Evolutionary conservation across 1,140 invertebrate genomes (phyloP), one percentile per base, ranked within the genome.

Genomic region (Brachionus asplanchnoidis): DNA sequence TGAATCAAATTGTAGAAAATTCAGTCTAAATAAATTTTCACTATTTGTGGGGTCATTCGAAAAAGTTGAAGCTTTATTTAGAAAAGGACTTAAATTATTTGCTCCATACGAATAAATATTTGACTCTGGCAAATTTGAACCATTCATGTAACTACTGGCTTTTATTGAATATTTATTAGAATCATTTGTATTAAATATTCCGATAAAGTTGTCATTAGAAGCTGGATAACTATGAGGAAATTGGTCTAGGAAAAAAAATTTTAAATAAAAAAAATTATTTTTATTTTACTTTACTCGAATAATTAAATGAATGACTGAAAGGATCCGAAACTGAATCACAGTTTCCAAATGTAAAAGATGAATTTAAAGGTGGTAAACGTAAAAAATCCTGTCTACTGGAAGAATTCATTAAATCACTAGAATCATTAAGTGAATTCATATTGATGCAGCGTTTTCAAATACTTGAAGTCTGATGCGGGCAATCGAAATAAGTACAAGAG

Each of bases 401-500:
- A 73, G 36, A 6, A 42, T 40, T 73, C 17, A 20, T 73, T 42
- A 73, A 44, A 20, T 73, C 36, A 17, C 23, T 73, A 40, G 28
- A 40, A 20, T 44, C 36, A 17, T 17, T 42, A 40, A 42, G 17
- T 20, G 68, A 17, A 73, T 73, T 73, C 68, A 73, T 73, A 17
- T 73, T 42, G 68, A 73, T 40, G 17, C 4, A 12, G 17, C 32
- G n/a, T 42, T 73, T 32, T 60, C 14, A 73, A 68, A 42, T 73
- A 73, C 68, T 73, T 73, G 36, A 73, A 20, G 14, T 73, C 32
- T 73, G 12, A 73, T 73, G 32, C 32, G 40, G 40, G 36, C 32
- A 73, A 73, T 73, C 68, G 68, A 73, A 73, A 73, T 73, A 73
- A 73, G 68, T 73, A 73, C 40, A 73, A 73, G 68, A 73, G 36